These are phyloP conservation scores for Pseudorasbora parva DNA, from an alignment of 2,113 vertebrate species.

Conservation along the genomic window DNA sequence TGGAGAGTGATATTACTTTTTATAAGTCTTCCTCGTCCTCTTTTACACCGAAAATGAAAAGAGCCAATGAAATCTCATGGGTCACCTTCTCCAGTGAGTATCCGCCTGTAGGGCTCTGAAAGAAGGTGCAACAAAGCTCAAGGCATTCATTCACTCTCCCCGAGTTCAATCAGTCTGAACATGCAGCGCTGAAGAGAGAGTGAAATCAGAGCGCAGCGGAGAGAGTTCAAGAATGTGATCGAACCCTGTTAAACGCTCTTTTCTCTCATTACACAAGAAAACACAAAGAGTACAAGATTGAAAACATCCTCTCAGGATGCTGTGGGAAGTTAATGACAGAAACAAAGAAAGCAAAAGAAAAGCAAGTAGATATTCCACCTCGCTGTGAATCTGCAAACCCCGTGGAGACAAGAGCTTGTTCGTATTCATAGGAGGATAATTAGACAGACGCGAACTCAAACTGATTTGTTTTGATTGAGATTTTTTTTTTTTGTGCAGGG, in stretches of 20 bases:
- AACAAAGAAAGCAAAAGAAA: conserved; percentile 41
- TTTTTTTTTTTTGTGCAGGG: background rate
- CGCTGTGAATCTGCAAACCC: conserved; percentile 14
- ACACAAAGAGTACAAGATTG: conserved; percentile 39
- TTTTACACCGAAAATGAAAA: conserved; percentile 21
- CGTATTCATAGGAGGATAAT: conserved; percentile 39
- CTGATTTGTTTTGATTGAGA: conserved; percentile 2
- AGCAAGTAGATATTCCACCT: conserved; percentile 21
- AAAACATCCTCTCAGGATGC: conserved; percentile 45
- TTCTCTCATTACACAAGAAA: conserved; percentile 34
- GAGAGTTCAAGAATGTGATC: background rate
- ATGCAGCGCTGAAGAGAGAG: conserved; percentile 3
- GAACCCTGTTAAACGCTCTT: conserved; percentile 27
- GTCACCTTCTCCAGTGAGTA: background rate
- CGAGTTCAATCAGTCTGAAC: conserved; percentile 18
- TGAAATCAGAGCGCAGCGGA: background rate
- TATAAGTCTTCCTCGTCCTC: background rate
- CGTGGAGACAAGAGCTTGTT: background rate
- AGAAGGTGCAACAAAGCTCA: conserved; percentile 33
- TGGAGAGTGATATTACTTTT: conserved; percentile 27
- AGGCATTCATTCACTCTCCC: conserved; percentile 6
- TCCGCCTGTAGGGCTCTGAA: background rate
- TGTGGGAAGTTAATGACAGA: conserved; percentile 39
- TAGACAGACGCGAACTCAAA: conserved; percentile 6
- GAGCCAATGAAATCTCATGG: background rate